Evolutionary conservation across 2,888 invertebrate species (phyloP), one percentile per base, ranked within the genome.

Genomic region (Luperina nickerlii): DNA sequence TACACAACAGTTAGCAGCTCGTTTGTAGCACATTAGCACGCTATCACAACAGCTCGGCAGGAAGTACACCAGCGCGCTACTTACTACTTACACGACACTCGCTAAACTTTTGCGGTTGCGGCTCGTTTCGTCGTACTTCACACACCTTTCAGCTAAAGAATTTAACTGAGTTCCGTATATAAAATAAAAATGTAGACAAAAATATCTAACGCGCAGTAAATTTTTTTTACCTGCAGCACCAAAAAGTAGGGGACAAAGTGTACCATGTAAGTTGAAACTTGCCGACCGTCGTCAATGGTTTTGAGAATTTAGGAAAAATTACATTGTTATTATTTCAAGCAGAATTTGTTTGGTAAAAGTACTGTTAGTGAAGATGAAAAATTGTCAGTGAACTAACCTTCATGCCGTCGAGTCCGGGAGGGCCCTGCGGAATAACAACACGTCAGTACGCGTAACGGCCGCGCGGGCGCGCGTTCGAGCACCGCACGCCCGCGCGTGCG

Each of bases 391-490:
- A 63, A 97, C 98, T 98, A 97, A 99, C 99, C 98, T 99, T 99
- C 98, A 99, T 99, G 95, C 99, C 99, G 97, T 99, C 99, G 96
- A 99, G 98, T 96, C 99, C 99, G 87, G 99, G 98, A 90, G 98
- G 98, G 95, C 99, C 99, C 99, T 99, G 98, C 96, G 94, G 93
- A 97, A 97, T 96, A 97, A 97, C 96, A 87, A 91, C 86, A 80
- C 78, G 91, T 94, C 85, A 94, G 90, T 90, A 74, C 76, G 65
- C 45, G 75, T 71, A 69, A 4, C n/a, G 32, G 18, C 24, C 74
- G 74, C 72, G 76, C 76, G 45, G 11, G 74, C 73, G 76, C 74
- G 45, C 75, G 57, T 42, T 75, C 65, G 27, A 9, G 24, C 18
- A 3, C 24, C 18, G 4, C 38, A 18, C 15, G 32, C 32, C 69